Conservation (phyloP, 2,797 vertebrate species). For the Pangasius sanitwongsei region DNA sequence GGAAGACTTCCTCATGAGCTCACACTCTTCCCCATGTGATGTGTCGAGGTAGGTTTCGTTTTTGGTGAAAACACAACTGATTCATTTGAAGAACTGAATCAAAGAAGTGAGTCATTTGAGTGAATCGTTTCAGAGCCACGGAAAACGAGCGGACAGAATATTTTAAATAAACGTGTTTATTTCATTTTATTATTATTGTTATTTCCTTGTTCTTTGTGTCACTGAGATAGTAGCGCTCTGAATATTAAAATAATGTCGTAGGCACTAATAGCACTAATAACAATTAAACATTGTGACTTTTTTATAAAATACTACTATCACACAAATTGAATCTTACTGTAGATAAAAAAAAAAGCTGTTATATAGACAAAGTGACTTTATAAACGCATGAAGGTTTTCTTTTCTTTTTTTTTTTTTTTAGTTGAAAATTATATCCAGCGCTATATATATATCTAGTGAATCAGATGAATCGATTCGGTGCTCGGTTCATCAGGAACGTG, state of each 20-base stretch:
- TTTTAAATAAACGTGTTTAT: background rate
- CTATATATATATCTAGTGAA: background rate
- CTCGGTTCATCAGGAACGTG: background rate
- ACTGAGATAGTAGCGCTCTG: background rate
- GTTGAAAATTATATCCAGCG: background rate
- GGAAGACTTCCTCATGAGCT: background rate
- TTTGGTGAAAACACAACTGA: background rate
- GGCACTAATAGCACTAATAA: background rate
- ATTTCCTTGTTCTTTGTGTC: no score
- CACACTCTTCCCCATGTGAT: background rate
- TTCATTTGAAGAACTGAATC: background rate
- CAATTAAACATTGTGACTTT: background rate
- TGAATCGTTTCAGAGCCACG: background rate
- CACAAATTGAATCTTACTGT: no score
- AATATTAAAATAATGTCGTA: background rate
- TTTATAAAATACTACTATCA: background rate
- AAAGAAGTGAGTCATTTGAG: background rate
- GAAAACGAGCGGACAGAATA: background rate
- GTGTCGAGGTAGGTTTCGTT: background rate
- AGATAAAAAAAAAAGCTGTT: no score
- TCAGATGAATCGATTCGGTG: background rate
- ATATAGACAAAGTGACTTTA: background rate
- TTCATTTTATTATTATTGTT: background rate
- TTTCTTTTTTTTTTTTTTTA: no score
- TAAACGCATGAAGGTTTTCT: background rate